phyloP scores from a whole-genome alignment of 2,888 invertebrate genomes.

The Drosophila falleni region DNA sequence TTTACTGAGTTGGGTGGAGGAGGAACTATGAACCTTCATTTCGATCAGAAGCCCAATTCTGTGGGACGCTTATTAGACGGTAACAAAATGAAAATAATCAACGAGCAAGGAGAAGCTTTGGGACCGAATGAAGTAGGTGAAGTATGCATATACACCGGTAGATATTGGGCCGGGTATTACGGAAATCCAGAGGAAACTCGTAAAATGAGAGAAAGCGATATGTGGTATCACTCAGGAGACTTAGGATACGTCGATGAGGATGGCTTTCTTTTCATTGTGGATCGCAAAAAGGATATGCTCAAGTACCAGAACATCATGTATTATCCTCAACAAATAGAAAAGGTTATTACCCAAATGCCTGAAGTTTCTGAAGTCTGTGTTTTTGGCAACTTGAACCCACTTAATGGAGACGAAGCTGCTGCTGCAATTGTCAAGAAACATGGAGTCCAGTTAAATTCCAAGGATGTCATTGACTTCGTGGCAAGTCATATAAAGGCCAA shows the following conservation, averaged over 20 bases:
- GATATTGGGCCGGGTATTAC: slow-evolving; percentile 74
- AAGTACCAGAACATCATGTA: slow-evolving; percentile 67
- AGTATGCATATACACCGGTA: slow-evolving; percentile 44
- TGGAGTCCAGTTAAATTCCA: slow-evolving; percentile 22
- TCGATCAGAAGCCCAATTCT: slow-evolving; percentile 12
- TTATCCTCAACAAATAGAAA: slow-evolving; percentile 75
- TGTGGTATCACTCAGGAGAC: slow-evolving; percentile 79
- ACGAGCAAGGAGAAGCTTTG: slow-evolving; percentile 58
- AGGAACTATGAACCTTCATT: background rate
- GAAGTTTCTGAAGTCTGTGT: slow-evolving; percentile 70
- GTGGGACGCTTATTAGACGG: slow-evolving; percentile 25
- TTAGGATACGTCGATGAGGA: slow-evolving; percentile 79
- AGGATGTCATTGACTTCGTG: slow-evolving; percentile 53
- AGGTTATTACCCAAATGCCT: slow-evolving; percentile 61
- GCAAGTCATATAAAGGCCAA: slow-evolving; percentile 44
- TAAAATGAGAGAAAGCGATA: slow-evolving; percentile 57
- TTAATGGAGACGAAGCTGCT: slow-evolving; percentile 58
- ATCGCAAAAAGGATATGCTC: slow-evolving; percentile 72
- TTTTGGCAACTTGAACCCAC: slow-evolving; percentile 68
- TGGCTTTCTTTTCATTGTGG: slow-evolving; percentile 69
- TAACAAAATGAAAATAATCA: slow-evolving; percentile 66
- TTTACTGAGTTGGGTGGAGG: slow-evolving; percentile 1
- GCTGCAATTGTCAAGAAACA: no score
- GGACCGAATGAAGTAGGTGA: slow-evolving; percentile 70
- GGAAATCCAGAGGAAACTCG: slow-evolving; percentile 62